Conservation (phyloP, 2,888 invertebrate species). For the Baronia brevicornis region DNA sequence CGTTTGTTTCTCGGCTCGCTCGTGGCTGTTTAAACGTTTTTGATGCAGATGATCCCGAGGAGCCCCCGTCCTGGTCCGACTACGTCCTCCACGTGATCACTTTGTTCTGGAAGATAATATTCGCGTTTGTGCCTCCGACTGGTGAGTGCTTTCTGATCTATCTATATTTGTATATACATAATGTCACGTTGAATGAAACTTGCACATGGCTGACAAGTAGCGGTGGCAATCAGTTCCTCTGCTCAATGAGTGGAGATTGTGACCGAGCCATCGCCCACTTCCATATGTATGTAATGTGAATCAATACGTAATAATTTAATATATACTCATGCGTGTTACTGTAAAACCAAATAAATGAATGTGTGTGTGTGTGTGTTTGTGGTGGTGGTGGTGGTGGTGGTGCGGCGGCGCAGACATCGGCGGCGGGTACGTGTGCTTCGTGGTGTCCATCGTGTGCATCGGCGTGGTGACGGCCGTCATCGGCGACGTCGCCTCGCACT, state of each 20-base stretch:
- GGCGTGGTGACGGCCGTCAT: slow-evolving; percentile 97
- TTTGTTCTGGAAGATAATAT: slow-evolving; percentile 98
- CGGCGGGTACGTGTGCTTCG: slow-evolving; percentile 96
- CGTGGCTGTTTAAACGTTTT: no score
- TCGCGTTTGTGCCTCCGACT: slow-evolving; percentile 98
- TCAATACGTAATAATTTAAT: no score
- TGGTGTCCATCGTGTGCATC: slow-evolving; percentile 92
- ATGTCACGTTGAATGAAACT: neutral
- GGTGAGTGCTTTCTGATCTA: slow-evolving; percentile 49
- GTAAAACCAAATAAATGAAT: no score
- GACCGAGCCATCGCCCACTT: no score
- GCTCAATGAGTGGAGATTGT: no score
- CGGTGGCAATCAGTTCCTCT: no score
- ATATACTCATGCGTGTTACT: no score
- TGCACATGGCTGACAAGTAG: neutral
- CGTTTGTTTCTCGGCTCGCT: neutral
- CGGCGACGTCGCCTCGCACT: slow-evolving; percentile 97
- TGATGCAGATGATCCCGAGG: slow-evolving; percentile 76
- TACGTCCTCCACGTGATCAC: slow-evolving; percentile 97
- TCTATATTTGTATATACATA: neutral
- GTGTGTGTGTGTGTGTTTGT: slow-evolving; percentile 2
- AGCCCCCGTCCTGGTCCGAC: slow-evolving; percentile 90
- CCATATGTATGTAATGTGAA: no score
- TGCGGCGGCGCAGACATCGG: slow-evolving; percentile 81
- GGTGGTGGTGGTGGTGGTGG: neutral